Percentiles rank a stretch among this genome's conserved stretches.
phyloP scores from a whole-genome alignment of 2,888 invertebrate genomes.

The Drosophila bunnanda region DNA sequence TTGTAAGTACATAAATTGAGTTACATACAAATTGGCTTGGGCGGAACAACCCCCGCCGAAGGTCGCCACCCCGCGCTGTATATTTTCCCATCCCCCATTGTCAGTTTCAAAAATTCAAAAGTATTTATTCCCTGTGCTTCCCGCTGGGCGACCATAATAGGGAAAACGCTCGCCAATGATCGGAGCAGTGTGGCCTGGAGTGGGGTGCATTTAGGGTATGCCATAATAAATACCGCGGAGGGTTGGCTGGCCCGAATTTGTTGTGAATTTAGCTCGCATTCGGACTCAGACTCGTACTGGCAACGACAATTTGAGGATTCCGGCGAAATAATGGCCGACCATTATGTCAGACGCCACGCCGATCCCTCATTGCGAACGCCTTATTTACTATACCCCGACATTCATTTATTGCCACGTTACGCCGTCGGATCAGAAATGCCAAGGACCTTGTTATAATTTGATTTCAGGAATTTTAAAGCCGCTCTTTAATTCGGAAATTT shows the following conservation, averaged over 20 bases:
- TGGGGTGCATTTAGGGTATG: constrained; percentile 30
- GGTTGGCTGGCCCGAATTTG: constrained; percentile 31
- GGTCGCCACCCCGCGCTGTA: constrained; percentile 56
- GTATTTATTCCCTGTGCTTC: constrained; percentile 37
- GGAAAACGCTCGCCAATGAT: constrained; percentile 57
- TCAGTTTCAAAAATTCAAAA: constrained; percentile 49
- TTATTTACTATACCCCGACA: constrained; percentile 24
- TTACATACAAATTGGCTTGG: constrained; percentile 70
- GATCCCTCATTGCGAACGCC: constrained; percentile 21
- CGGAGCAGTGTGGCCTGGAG: constrained; percentile 36
- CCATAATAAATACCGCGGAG: constrained; percentile 32
- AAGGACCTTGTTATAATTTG: constrained; percentile 20
- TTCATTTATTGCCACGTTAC: constrained; percentile 18
- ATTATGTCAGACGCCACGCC: constrained; percentile 54
- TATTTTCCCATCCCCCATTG: constrained; percentile 24
- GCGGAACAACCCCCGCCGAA: constrained; percentile 54
- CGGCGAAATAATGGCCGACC: constrained; percentile 80
- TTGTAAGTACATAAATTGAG: constrained; percentile 69
- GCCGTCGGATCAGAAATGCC: constrained; percentile 23
- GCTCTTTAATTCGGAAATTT: constrained; percentile 1
- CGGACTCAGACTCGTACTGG: constrained; percentile 23
- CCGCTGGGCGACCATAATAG: constrained; percentile 38
- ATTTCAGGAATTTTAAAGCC: constrained; percentile 10
- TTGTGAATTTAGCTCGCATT: constrained; percentile 33
- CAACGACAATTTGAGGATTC: constrained; percentile 66